Evolutionary conservation across 2,113 vertebrate species (phyloP).

Genomic region (Pogonocichla stellata): DNA sequence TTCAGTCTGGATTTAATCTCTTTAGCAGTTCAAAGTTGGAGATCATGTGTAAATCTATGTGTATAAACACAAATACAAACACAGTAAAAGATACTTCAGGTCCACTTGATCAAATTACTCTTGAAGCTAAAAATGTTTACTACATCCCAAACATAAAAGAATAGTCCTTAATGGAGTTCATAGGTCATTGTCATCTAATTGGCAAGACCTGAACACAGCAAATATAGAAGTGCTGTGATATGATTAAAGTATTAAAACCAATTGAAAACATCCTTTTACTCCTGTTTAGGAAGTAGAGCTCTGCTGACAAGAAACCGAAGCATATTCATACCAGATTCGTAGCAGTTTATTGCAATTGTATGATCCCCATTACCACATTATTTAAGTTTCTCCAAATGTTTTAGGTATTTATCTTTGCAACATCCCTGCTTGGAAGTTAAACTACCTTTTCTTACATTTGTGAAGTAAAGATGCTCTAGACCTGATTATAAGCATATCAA

Average conservation of each 20-base stretch:
- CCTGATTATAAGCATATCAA: not conserved
- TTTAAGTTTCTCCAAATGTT: not conserved
- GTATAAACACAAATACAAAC: not conserved
- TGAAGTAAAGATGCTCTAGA: not conserved
- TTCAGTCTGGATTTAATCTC: not conserved
- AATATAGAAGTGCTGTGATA: not conserved
- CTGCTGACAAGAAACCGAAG: not conserved
- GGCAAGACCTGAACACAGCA: not conserved
- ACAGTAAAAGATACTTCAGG: not conserved
- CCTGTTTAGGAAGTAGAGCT: not conserved
- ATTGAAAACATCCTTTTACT: not conserved
- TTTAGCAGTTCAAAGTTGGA: not conserved
- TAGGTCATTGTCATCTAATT: not conserved
- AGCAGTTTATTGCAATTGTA: not conserved
- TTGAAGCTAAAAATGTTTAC: not conserved
- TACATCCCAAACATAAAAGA: not conserved
- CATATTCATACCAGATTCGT: not conserved
- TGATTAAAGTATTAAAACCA: not conserved
- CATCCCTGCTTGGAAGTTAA: not conserved
- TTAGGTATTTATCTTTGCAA: not conserved
- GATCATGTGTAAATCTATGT: not conserved
- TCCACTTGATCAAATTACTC: not conserved
- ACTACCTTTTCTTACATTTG: not conserved
- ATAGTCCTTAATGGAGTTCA: not conserved
- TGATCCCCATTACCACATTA: not conserved